Evolutionary conservation across 2,888 invertebrate species (phyloP), one percentile per base, ranked within the genome.

Genomic region (Oscheius sp.): DNA sequence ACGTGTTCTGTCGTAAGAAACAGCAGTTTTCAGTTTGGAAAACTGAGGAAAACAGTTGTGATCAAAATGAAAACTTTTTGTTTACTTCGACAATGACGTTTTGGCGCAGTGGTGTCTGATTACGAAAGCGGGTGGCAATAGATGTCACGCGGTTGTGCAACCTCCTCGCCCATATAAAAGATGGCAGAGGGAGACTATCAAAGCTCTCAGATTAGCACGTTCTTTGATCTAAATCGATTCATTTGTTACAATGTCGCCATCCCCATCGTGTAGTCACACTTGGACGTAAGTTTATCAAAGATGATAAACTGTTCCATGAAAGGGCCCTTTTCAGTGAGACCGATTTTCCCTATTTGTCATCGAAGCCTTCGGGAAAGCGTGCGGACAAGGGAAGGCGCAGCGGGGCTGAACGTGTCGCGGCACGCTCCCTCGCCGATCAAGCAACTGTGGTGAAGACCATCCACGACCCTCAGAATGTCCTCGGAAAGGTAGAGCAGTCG

Each of bases 261-360:
- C 11, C n/a, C 48, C 70, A 1, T 70, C 58, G 13, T 70, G 70
- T 59, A 70, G 70, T 58, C 57, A 70, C 21, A 35, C 33, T 11
- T 37, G 11, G 33, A 51, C 51, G 66, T 66, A 10, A 66, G 66
- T 55, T 66, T 63, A 37, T 4, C 3, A 13, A 53, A 21, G 29
- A 53, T 21, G 7, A 42, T 42, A 7, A 3, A 29, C 5, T 35
- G 7, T 35, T 5, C 33, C 32, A 35, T 37, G 35, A 13, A 35
- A 65, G 50, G 35, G 53, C 11, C 21, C n/a, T 60, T 83, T 85
- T 74, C 82, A 85, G 85, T 74, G 85, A 85, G 63, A 74, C 78
- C 73, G 85, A 85, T 37, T 85, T 82, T 76, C 85, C 85, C 70
- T 76, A 80, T 66, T 68, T 84, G 77, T 76, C 77, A 65, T 58